Percentiles rank a stretch among this genome's conserved stretches.
These are phyloP conservation scores for Phymorhynchus buccinoides DNA, from an alignment of 1,140 invertebrate genomes.

Conservation along the genomic window DNA sequence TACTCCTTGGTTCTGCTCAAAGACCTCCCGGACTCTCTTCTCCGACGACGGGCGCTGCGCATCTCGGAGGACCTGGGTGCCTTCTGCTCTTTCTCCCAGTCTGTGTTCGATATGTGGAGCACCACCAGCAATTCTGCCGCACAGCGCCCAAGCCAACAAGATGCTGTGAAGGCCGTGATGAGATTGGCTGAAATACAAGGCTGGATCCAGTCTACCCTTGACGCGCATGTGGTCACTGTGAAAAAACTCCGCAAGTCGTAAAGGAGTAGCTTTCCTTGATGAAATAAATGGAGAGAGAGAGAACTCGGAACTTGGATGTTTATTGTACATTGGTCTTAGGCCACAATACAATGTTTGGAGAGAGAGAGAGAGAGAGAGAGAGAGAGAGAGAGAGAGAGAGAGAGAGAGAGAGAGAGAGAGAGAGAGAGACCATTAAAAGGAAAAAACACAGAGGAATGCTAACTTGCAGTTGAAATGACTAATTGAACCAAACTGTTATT, in stretches of 20 bases:
- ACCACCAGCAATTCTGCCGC: no score
- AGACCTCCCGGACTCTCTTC: conserved; percentile 30
- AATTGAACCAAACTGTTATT: no score
- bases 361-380: not conserved
- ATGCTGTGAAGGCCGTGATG: conserved; percentile 15
- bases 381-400: not conserved
- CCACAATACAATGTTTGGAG: not conserved
- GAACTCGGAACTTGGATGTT: no score
- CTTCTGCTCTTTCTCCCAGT: conserved; percentile 34
- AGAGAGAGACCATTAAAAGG: not conserved
- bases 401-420: not conserved
- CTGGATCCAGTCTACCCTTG: conserved; percentile 16
- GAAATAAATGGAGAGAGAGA: no score
- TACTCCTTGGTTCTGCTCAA: conserved; percentile 25
- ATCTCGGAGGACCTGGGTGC: conserved; percentile 26
- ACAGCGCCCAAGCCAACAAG: no score
- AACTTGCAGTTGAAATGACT: no score
- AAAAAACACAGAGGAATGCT: no score
- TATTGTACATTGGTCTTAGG: no score
- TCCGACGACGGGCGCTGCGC: conserved; percentile 29
- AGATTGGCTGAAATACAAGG: conserved; percentile 19
- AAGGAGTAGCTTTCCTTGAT: no score
- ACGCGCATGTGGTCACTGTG: not conserved
- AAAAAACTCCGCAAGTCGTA: conserved; percentile 7
- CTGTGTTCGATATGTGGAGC: conserved; percentile 21